Conservation (phyloP, 2,888 invertebrate species). For the Stegana nigrithorax region DNA sequence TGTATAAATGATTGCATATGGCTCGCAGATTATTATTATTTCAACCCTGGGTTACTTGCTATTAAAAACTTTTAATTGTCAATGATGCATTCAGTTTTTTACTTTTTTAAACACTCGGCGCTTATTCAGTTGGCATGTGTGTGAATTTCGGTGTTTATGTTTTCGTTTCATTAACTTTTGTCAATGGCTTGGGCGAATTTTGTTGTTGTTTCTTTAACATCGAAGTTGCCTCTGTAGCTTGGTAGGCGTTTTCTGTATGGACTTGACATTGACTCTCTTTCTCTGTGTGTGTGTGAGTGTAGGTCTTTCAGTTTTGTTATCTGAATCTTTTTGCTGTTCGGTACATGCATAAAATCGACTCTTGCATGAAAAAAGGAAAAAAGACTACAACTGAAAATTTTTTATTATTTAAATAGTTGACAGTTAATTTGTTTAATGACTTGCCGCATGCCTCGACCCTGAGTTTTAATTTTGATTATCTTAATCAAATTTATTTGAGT, state of each 20-base stretch:
- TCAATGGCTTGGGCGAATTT: neutral
- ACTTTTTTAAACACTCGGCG: neutral
- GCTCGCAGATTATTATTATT: neutral
- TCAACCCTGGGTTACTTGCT: constrained; percentile 9
- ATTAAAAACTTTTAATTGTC: neutral
- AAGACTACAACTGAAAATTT: neutral
- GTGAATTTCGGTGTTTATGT: constrained; percentile 1
- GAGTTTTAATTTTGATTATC: constrained; percentile 10
- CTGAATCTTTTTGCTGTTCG: neutral
- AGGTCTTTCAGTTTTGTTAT: neutral
- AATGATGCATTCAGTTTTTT: neutral
- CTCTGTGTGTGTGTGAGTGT: no score
- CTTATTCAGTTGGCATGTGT: no score
- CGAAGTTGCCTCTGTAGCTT: neutral
- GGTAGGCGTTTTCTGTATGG: constrained; percentile 13
- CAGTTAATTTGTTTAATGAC: constrained; percentile 2
- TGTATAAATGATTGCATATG: neutral
- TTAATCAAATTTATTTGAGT: constrained; percentile 11
- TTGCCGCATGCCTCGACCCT: constrained; percentile 5
- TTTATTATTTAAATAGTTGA: neutral
- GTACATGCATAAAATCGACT: neutral
- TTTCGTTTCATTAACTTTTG: neutral
- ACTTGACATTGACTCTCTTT: constrained; percentile 17
- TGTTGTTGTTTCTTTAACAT: neutral
- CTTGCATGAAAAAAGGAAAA: neutral